A percentile compares a stretch with the other conserved stretches of the same genome.
Conservation (phyloP, 2,797 vertebrate genomes). For the Coccyzus lansbergi region DNA sequence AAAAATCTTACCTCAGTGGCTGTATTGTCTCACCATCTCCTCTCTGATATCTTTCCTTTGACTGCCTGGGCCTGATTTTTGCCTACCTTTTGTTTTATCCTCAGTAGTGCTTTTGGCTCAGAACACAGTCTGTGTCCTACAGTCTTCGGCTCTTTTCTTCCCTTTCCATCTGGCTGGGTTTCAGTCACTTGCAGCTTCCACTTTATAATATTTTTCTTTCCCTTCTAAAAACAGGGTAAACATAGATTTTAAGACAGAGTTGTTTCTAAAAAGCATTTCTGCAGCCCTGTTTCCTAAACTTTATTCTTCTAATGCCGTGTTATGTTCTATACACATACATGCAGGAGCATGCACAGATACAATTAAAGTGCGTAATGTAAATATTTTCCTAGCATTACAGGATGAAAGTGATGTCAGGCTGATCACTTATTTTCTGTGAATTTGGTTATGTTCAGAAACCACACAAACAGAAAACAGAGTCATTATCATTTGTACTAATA, state of each 20-base stretch:
- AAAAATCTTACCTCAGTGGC: background rate
- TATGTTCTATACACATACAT: background rate
- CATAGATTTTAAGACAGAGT: background rate
- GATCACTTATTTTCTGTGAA: background rate
- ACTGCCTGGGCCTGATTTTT: background rate
- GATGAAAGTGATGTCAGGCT: background rate
- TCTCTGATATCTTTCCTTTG: background rate
- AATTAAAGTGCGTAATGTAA: slow-evolving; percentile 2
- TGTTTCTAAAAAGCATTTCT: background rate
- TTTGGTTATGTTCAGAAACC: background rate
- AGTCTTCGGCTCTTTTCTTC: background rate
- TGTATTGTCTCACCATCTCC: background rate
- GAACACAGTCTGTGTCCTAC: background rate
- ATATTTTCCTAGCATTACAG: background rate
- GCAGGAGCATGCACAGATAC: background rate
- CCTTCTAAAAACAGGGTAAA: background rate
- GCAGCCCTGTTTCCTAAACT: background rate
- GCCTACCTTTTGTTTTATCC: background rate
- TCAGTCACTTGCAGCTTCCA: background rate
- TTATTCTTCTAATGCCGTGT: background rate
- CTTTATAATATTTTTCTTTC: background rate
- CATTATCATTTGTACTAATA: background rate
- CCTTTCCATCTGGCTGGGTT: background rate
- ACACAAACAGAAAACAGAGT: background rate
- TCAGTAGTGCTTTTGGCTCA: background rate